Evolutionary conservation across 2,113 vertebrate species (phyloP).

Genomic region (Fregetta grallaria): DNA sequence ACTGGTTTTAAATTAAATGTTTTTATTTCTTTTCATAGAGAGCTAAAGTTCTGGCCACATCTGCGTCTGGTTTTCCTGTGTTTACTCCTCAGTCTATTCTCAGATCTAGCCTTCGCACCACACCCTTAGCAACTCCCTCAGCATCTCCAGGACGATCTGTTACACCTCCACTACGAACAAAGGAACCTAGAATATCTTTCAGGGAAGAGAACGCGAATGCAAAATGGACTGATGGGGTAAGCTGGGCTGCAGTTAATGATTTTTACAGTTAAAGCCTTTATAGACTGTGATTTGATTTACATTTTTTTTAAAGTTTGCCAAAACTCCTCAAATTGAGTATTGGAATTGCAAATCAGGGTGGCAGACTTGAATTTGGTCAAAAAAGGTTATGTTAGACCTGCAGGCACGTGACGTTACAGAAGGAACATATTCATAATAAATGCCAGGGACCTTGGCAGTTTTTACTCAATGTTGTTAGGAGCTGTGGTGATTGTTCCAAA

Average conservation of each 20-base stretch:
- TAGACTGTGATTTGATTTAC: not conserved
- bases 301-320: not conserved
- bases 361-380: not conserved
- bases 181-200: slow-evolving; percentile 89
- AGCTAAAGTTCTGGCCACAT: slow-evolving; percentile 84
- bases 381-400: too few relatives aligned
- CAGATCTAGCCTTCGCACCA: slow-evolving; percentile 86
- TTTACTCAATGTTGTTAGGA: not conserved
- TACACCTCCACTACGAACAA: slow-evolving; percentile 83
- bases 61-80: slow-evolving; percentile 80
- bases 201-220: slow-evolving; percentile 73
- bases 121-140: slow-evolving; percentile 86
- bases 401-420: not conserved
- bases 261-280: not conserved
- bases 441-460: not conserved
- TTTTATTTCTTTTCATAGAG: slow-evolving; percentile 73
- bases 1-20: not conserved
- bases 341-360: not conserved
- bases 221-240: slow-evolving; percentile 81
- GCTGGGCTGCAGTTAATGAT: not conserved
- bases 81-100: slow-evolving; percentile 93
- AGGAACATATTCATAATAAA: not conserved
- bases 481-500: not conserved
- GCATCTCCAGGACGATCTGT: slow-evolving; percentile 86
- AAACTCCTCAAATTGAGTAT: not conserved